Evolutionary conservation across 2,888 invertebrate genomes (phyloP).

Genomic region (Cephus runcator): DNA sequence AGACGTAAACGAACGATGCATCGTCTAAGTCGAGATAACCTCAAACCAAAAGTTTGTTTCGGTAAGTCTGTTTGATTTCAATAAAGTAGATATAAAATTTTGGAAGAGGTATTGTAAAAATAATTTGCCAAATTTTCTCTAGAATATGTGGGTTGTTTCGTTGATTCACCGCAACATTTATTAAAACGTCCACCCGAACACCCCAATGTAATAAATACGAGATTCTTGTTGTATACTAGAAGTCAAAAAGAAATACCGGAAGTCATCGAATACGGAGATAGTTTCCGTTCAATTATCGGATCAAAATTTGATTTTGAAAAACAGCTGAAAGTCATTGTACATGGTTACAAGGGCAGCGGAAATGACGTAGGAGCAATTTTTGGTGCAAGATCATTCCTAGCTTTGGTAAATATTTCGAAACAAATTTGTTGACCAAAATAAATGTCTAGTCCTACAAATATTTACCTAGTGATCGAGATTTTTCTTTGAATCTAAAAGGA

Average conservation of each 20-base stretch:
- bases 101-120: conserved; percentile 70
- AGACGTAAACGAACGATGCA: conserved; percentile 43
- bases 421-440: background rate
- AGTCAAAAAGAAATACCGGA: conserved; percentile 62
- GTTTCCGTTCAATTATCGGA: conserved; percentile 61
- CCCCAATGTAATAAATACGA: conserved; percentile 68
- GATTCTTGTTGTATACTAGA: conserved; percentile 68
- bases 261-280: conserved; percentile 66
- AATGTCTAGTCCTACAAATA: background rate
- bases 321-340: conserved; percentile 68
- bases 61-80: conserved; percentile 40
- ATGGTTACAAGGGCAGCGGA: conserved; percentile 71
- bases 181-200: conserved; percentile 70
- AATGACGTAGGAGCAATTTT: conserved; percentile 65
- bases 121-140: conserved; percentile 61
- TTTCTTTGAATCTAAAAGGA: conserved; percentile 57
- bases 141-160: conserved; percentile 72
- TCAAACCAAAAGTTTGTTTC: conserved; percentile 53
- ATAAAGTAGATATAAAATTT: background rate
- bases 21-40: conserved; percentile 44
- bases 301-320: conserved; percentile 66
- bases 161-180: conserved; percentile 66
- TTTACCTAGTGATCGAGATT: background rate
- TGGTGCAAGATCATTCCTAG: conserved; percentile 66
- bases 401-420: conserved; percentile 64